phyloP scores from a whole-genome alignment of 1,140 invertebrate species.

The Brevipalpus yothersi region DNA sequence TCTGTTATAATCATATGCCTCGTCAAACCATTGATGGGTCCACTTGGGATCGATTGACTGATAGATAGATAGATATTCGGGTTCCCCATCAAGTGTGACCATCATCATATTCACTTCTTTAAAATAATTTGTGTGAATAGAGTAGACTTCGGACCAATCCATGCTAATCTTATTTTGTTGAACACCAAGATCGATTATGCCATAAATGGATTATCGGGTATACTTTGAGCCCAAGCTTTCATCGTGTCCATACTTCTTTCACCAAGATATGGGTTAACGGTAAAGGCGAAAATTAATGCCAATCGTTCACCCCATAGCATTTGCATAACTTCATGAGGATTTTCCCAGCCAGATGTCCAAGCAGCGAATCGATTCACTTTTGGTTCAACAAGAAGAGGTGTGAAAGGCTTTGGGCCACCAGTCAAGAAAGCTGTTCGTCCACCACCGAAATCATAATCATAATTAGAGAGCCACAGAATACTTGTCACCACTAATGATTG shows the following conservation, averaged over 20 bases:
- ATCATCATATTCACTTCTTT: too few relatives aligned
- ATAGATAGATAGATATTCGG: too few relatives aligned
- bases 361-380: constrained; percentile 1
- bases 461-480: background rate
- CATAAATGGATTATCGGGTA: background rate
- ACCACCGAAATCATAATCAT: constrained; percentile 1
- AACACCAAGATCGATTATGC: background rate
- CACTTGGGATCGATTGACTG: too few relatives aligned
- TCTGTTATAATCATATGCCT: too few relatives aligned
- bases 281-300: constrained; percentile 1
- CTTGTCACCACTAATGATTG: background rate
- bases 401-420: background rate
- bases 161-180: background rate
- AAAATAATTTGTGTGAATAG: too few relatives aligned
- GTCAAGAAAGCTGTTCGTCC: background rate
- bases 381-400: background rate
- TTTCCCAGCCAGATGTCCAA: constrained; percentile 2
- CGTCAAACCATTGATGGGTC: too few relatives aligned
- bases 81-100: too few relatives aligned
- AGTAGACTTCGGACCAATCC: too few relatives aligned
- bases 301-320: background rate
- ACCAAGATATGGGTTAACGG: background rate
- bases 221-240: background rate
- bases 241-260: background rate
- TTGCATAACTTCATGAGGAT: background rate